Conservation (phyloP, 2,888 invertebrate genomes). For the Lagria hirta region DNA sequence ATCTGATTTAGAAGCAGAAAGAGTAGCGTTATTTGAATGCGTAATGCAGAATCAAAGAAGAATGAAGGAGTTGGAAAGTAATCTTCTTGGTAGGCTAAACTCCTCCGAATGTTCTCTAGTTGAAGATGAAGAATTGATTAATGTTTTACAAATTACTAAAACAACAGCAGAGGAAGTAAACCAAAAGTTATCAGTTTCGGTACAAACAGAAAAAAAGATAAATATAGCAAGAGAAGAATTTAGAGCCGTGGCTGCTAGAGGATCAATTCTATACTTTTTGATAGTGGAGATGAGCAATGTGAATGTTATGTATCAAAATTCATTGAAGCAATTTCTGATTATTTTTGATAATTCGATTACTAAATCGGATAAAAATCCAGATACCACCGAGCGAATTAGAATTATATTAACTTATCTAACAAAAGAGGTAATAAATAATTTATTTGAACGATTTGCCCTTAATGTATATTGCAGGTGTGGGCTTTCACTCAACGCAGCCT, state of each 20-base stretch:
- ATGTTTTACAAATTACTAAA: slow-evolving; percentile 78
- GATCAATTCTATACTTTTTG: slow-evolving; percentile 91
- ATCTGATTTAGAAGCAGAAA: slow-evolving; percentile 90
- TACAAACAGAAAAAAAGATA: slow-evolving; percentile 92
- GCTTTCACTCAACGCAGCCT: slow-evolving; percentile 88
- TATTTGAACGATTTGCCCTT: slow-evolving; percentile 4
- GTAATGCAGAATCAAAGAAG: slow-evolving; percentile 95
- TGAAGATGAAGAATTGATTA: slow-evolving; percentile 93
- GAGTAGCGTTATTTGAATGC: slow-evolving; percentile 90
- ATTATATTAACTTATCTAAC: slow-evolving; percentile 89
- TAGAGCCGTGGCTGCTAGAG: slow-evolving; percentile 90
- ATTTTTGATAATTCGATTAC: slow-evolving; percentile 93
- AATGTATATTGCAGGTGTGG: slow-evolving; percentile 68
- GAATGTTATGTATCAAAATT: slow-evolving; percentile 96
- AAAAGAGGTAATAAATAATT: slow-evolving; percentile 59
- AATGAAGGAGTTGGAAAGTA: slow-evolving; percentile 94
- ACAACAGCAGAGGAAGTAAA: slow-evolving; percentile 92
- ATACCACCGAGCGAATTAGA: slow-evolving; percentile 82
- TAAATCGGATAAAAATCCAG: slow-evolving; percentile 81
- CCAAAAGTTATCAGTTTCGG: slow-evolving; percentile 89
- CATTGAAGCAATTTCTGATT: slow-evolving; percentile 88
- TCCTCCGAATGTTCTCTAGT: slow-evolving; percentile 92
- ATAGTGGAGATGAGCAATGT: slow-evolving; percentile 98
- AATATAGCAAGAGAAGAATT: slow-evolving; percentile 93
- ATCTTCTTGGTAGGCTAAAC: slow-evolving; percentile 85